A percentile compares a stretch with the other conserved stretches of the same genome.
Evolutionary conservation across 2,113 vertebrate genomes (phyloP).

Genomic region (Zonotrichia leucophrys): DNA sequence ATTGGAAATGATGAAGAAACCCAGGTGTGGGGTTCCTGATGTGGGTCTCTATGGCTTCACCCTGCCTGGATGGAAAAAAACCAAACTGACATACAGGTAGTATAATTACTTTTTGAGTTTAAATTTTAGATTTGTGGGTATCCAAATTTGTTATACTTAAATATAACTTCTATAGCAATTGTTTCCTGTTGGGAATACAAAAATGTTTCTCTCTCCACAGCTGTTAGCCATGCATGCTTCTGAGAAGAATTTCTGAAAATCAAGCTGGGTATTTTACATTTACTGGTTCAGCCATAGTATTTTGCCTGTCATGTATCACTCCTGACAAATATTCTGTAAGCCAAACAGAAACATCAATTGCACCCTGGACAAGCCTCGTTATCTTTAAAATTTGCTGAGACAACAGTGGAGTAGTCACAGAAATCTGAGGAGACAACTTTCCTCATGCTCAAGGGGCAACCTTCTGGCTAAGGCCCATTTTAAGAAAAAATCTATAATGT

Average conservation of each 20-base stretch:
- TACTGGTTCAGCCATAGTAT: neutral
- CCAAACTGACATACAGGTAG: constrained; percentile 78
- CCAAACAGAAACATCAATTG: neutral
- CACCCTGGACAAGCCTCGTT: neutral
- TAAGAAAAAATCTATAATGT: neutral
- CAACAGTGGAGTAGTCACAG: neutral
- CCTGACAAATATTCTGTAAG: neutral
- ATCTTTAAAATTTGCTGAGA: neutral
- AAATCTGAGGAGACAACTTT: neutral
- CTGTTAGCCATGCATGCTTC: neutral
- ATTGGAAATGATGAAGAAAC: constrained; percentile 71
- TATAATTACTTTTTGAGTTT: neutral
- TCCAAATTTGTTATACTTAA: neutral
- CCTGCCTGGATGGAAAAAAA: constrained; percentile 76
- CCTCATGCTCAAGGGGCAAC: neutral
- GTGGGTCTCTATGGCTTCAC: constrained; percentile 72
- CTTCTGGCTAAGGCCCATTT: neutral
- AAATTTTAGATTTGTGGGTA: neutral
- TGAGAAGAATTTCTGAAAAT: neutral
- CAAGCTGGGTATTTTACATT: neutral
- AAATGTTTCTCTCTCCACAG: neutral
- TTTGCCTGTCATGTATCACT: neutral
- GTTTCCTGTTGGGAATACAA: neutral
- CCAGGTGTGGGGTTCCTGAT: constrained; percentile 76
- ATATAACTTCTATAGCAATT: neutral